These are phyloP conservation scores for Trachymyrmex cornetzi DNA, from an alignment of 1,140 invertebrate species.

Conservation along the genomic window DNA sequence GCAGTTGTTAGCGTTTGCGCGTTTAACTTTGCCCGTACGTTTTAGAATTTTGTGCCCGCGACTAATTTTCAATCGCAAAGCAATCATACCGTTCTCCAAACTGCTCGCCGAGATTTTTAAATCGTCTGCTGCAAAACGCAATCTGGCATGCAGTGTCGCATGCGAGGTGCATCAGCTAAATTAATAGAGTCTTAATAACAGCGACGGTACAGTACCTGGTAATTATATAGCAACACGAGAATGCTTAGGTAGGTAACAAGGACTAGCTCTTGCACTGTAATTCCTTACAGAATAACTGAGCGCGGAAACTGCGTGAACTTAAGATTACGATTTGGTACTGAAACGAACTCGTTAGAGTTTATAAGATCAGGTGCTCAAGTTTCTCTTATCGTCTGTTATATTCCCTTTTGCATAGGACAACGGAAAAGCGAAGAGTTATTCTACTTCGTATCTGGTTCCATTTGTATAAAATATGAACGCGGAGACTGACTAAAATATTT, in stretches of 20 bases:
- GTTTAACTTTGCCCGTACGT: neutral
- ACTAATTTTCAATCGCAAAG: constrained; percentile 30
- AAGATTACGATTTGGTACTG: constrained; percentile 70
- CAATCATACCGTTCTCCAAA: neutral
- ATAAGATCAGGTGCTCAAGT: constrained; percentile 55
- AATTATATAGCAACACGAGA: constrained; percentile 73
- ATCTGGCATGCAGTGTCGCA: constrained; percentile 23
- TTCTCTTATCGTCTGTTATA: constrained; percentile 17
- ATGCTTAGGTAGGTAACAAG: constrained; percentile 65
- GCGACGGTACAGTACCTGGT: constrained; percentile 60
- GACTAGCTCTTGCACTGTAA: constrained; percentile 51
- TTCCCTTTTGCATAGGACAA: neutral
- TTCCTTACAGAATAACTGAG: constrained; percentile 64
- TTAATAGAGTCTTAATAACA: constrained; percentile 73
- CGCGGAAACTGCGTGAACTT: constrained; percentile 67
- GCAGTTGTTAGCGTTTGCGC: neutral
- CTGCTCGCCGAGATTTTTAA: constrained; percentile 10
- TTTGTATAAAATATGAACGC: neutral
- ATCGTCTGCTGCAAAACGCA: neutral
- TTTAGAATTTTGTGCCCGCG: neutral
- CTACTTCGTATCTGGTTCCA: neutral
- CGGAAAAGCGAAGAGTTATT: neutral
- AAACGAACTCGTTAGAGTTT: constrained; percentile 58
- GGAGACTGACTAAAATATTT: neutral
- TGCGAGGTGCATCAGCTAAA: constrained; percentile 45